Conservation (phyloP, 2,888 invertebrate species). For the Andrena praecox region DNA sequence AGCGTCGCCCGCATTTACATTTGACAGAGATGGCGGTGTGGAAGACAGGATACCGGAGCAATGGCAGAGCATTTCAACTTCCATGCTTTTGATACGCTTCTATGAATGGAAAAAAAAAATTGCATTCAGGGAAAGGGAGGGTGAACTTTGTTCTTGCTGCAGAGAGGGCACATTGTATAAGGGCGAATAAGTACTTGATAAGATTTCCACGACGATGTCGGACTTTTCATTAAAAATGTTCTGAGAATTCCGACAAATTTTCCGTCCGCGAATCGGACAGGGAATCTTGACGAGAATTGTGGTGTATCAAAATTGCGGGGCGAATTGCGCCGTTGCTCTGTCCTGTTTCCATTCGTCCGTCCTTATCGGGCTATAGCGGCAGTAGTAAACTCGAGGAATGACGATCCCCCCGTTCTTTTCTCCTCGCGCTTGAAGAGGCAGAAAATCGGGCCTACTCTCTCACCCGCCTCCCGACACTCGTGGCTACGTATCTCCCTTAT, state of each 20-base stretch:
- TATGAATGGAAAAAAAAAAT: too few relatives aligned
- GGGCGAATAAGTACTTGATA: too few relatives aligned
- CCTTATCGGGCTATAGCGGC: slow-evolving; percentile 22
- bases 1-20: neutral
- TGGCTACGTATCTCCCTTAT: slow-evolving; percentile 14
- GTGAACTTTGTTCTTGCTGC: too few relatives aligned
- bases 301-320: slow-evolving; percentile 8
- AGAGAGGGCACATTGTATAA: too few relatives aligned
- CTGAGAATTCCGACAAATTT: neutral
- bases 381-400: slow-evolving; percentile 38
- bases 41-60: too few relatives aligned
- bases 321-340: neutral
- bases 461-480: neutral
- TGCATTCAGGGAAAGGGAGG: too few relatives aligned
- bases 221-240: neutral
- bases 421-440: slow-evolving; percentile 11
- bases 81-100: too few relatives aligned
- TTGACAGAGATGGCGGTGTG: neutral
- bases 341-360: slow-evolving; percentile 10
- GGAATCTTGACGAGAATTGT: neutral
- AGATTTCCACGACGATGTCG: too few relatives aligned
- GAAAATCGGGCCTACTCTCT: slow-evolving; percentile 20
- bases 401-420: slow-evolving; percentile 16
- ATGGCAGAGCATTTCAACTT: too few relatives aligned
- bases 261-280: neutral